phyloP scores from a whole-genome alignment of 2,113 vertebrate genomes.

The Zeus faber region DNA sequence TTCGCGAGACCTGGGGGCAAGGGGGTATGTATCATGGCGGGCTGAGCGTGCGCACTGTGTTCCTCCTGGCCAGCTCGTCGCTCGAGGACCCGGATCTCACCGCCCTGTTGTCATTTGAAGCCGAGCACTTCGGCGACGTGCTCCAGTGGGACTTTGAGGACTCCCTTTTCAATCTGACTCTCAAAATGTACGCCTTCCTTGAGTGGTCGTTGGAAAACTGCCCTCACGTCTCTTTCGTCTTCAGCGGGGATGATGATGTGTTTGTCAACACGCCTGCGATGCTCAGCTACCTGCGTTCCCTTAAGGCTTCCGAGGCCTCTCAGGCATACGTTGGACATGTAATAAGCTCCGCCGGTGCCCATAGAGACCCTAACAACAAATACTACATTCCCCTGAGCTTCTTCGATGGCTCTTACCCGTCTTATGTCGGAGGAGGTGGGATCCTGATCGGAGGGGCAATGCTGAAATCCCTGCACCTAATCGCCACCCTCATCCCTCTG shows the following conservation, averaged over 20 bases:
- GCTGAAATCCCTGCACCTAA: conserved; percentile 25
- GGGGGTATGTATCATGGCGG: conserved; percentile 40
- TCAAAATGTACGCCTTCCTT: conserved; percentile 73
- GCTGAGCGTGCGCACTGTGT: conserved; percentile 56
- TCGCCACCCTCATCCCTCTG: conserved; percentile 61
- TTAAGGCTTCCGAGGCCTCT: conserved; percentile 33
- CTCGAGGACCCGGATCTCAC: conserved; percentile 56
- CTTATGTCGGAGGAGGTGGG: conserved; percentile 78
- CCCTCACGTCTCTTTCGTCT: conserved; percentile 60
- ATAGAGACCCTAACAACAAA: conserved; percentile 69
- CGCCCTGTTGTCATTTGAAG: conserved; percentile 65
- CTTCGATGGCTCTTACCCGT: conserved; percentile 62
- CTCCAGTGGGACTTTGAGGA: conserved; percentile 79
- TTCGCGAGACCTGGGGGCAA: conserved; percentile 74
- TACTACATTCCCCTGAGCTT: conserved; percentile 78
- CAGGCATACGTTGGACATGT: conserved; percentile 76
- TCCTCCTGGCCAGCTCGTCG: conserved; percentile 66
- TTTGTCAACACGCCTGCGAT: conserved; percentile 77
- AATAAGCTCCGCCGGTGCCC: conserved; percentile 65
- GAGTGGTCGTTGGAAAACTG: conserved; percentile 67
- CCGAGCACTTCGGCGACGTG: conserved; percentile 61
- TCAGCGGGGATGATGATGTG: conserved; percentile 84
- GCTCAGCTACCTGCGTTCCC: conserved; percentile 63
- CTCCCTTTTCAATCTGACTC: conserved; percentile 73
- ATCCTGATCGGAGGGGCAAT: conserved; percentile 68